Conservation (phyloP, 2,888 invertebrate genomes). For the Eumerus sabulonum region DNA sequence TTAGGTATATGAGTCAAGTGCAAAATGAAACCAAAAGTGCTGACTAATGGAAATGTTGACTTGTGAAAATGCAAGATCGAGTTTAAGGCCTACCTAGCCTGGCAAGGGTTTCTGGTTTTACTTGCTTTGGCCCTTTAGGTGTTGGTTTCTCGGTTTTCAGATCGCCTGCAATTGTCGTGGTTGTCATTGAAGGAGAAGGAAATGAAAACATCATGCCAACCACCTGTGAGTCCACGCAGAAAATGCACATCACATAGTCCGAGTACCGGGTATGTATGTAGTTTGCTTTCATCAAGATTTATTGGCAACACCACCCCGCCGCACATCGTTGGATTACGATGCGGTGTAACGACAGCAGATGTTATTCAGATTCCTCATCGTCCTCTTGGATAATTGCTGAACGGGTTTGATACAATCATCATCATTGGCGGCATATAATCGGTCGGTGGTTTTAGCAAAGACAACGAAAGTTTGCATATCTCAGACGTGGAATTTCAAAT, state of each 20-base stretch:
- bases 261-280: not conserved
- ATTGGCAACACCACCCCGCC: slow-evolving; percentile 38
- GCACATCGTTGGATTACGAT: slow-evolving; percentile 6
- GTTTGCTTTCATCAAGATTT: no score
- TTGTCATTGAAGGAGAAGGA: slow-evolving; percentile 23
- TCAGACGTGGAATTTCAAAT: slow-evolving; percentile 22
- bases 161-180: not conserved
- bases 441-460: slow-evolving; percentile 21
- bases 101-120: not conserved
- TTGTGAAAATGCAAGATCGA: not conserved
- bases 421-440: slow-evolving; percentile 35
- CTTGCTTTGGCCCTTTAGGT: no score
- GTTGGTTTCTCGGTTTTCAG: no score
- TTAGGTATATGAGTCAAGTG: slow-evolving; percentile 49
- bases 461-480: slow-evolving; percentile 63
- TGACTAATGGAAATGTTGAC: slow-evolving; percentile 30
- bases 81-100: not conserved
- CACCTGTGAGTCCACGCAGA: slow-evolving; percentile 5
- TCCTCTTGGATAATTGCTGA: slow-evolving; percentile 55
- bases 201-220: slow-evolving; percentile 6
- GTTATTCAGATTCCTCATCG: slow-evolving; percentile 57
- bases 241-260: no score
- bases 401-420: slow-evolving; percentile 56
- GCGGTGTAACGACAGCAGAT: slow-evolving; percentile 43
- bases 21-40: slow-evolving; percentile 16